Evolutionary conservation across 2,888 invertebrate species (phyloP), one percentile per base, ranked within the genome.

Genomic region (Callosobruchus maculatus): DNA sequence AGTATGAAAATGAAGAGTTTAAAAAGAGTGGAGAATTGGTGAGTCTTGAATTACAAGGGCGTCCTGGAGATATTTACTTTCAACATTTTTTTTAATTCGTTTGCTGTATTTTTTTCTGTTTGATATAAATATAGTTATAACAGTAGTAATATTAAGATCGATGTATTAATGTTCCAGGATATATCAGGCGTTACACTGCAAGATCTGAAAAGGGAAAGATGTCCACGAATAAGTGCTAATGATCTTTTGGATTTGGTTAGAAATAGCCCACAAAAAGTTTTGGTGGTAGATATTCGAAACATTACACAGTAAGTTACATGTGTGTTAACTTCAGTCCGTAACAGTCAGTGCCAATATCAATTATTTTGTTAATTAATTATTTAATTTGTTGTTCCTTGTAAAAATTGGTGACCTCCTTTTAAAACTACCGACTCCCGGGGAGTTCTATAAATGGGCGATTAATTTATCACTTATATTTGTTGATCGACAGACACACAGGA

Each of bases 171-270:
- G 21, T 75, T 82, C 86, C 81, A 95, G 94, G 93, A 93, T 82
- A 90, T 92, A 83, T 90, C 91, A 20, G 92, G 92, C 76, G 90
- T 95, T 71, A 88, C 92, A 0, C 85, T 95, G 81, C 90, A 91
- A 30, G 91, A 92, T 74, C 86, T 96, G 71, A 93, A 93, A 83
- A 85, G 88, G 4, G 95, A 96, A 88, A 91, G 92, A 79, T 93
- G 93, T 83, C 94, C 97, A 0, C 90, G 97, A 73, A 95, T 98
- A 74, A 96, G 95, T 82, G 92, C 94, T 13, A 92, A 93, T 69
- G 97, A 98, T 87, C 92, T 97, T 82, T 89, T 95, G 76, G 89
- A 93, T 73, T 85, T 97, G 74, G 88, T 95, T 70, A 90, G 93
- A 81, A 89, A 91, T 82, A 86, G 88, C 76, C 88, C 88, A 0